Evolutionary conservation across 1,140 invertebrate species (phyloP).

Genomic region (Oedothorax gibbosus): DNA sequence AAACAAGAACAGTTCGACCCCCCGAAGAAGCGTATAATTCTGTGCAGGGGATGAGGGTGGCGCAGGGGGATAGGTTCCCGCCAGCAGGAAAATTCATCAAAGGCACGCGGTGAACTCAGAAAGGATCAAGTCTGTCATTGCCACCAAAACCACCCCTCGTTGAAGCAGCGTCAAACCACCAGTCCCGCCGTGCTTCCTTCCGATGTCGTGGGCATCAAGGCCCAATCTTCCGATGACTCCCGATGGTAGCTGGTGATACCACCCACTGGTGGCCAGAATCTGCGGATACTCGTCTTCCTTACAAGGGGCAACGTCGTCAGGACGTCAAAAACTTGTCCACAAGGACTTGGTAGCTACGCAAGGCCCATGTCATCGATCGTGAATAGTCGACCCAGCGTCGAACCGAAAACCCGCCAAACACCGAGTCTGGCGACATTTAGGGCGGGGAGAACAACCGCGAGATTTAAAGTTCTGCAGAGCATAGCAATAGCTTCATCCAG

Average conservation of each 20-base stretch:
- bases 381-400: slow-evolving; percentile 15
- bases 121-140: slow-evolving; percentile 41
- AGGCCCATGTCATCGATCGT: slow-evolving; percentile 43
- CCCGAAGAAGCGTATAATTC: slow-evolving; percentile 92
- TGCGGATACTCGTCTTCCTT: slow-evolving; percentile 81
- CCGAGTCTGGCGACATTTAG: slow-evolving; percentile 3
- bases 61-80: slow-evolving; percentile 61
- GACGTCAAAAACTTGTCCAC: slow-evolving; percentile 76
- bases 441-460: background rate
- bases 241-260: slow-evolving; percentile 60
- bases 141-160: slow-evolving; percentile 24
- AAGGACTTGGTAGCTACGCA: slow-evolving; percentile 66
- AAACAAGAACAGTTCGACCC: slow-evolving; percentile 81
- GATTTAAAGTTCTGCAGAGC: slow-evolving; percentile 3
- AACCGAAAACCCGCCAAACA: background rate
- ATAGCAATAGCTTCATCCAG: slow-evolving; percentile 41
- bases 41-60: slow-evolving; percentile 85
- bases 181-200: background rate
- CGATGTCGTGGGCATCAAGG: slow-evolving; percentile 41
- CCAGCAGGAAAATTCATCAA: slow-evolving; percentile 57
- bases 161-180: background rate
- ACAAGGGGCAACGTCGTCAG: slow-evolving; percentile 81
- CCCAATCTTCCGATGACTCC: slow-evolving; percentile 59
- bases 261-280: slow-evolving; percentile 75
- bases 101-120: slow-evolving; percentile 28